Evolutionary conservation across 2,113 vertebrate genomes (phyloP).

Genomic region (Megalops atlanticus): DNA sequence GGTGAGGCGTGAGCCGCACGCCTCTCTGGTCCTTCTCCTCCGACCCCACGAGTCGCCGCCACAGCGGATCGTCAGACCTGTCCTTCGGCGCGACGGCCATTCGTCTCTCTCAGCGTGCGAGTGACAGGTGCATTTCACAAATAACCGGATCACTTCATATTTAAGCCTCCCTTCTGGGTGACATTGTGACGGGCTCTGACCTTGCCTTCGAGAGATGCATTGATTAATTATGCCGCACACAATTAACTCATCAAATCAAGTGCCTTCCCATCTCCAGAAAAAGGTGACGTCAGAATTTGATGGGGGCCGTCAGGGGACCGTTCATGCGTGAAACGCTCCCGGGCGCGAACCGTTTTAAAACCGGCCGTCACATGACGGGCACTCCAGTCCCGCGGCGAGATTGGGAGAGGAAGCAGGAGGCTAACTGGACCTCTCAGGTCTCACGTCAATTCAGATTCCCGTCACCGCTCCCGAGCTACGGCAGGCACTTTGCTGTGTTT

Average conservation of each 20-base stretch:
- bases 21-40: background rate
- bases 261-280: constrained; percentile 68
- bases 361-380: constrained; percentile 51
- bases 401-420: constrained; percentile 47
- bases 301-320: constrained; percentile 59
- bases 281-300: constrained; percentile 72
- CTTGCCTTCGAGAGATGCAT: constrained; percentile 66
- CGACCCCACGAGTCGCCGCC: background rate
- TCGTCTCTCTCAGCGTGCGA: background rate
- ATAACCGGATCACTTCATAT: background rate
- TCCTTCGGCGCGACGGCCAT: background rate
- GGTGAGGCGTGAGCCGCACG: too few species aligned
- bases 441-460: constrained; percentile 63
- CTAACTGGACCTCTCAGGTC: constrained; percentile 64
- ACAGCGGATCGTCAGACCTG: background rate
- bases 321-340: constrained; percentile 27
- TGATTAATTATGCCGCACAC: constrained; percentile 77
- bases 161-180: constrained; percentile 48
- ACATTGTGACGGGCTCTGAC: constrained; percentile 54
- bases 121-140: background rate
- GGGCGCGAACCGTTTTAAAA: constrained; percentile 38
- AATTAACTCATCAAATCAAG: constrained; percentile 73
- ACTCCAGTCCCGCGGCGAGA: constrained; percentile 35
- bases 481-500: constrained; percentile 50
- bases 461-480: constrained; percentile 58